Base-by-base conservation (phyloP, 2,797 vertebrate species). In the Ficedula albicollis region DNA sequence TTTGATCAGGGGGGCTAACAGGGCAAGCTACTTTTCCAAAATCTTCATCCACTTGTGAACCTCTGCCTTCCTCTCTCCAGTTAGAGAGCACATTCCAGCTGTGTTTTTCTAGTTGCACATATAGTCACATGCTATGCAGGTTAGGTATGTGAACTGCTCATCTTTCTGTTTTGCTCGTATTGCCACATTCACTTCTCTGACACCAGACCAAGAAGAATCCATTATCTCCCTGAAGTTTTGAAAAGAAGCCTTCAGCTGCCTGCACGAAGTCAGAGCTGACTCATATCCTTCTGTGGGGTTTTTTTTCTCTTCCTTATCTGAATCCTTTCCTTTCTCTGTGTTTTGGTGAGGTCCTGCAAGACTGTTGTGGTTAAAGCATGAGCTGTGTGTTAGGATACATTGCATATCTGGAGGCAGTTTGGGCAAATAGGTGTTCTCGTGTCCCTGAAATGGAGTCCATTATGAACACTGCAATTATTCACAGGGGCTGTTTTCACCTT, bases 211-310 rank as follows among this genome's bases (percentile, higher is more conserved):
- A 29, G 56, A 91, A 59, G 77, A 36, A 82, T 68, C 76, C 76
- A 90, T 95, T 84, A 84, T 91, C 84, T 93, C 48, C 75, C 68
- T 10, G 0, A 89, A 73, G 66, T 72, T 95, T 86, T 86, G 70
- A 94, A 88, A 81, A 4, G 41, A 88, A 76, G 66, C 63, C 60
- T 90, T 96, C 6, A 9, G 76, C 91, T 84, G 52, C 56, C 69
- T 58, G 70, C 48, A 51, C 86, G 80, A 88, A 93, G 41, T 79
- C 85, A 84, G 83, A 90, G 80, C 93, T 95, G 94, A 96, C 83
- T 96, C 89, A 91, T 67, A 87, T 94, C 91, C 85, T 87, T 76
- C 84, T 79, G 60, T 75, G 60, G 0, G 4, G 39, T 39, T 29
- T 48, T 51, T 55, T n/a, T 36, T 5, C 6, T 25, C 49, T 22